These are phyloP conservation scores for Brachynemurus nebulosus DNA, from an alignment of 2,888 invertebrate species.

Conservation along the genomic window DNA sequence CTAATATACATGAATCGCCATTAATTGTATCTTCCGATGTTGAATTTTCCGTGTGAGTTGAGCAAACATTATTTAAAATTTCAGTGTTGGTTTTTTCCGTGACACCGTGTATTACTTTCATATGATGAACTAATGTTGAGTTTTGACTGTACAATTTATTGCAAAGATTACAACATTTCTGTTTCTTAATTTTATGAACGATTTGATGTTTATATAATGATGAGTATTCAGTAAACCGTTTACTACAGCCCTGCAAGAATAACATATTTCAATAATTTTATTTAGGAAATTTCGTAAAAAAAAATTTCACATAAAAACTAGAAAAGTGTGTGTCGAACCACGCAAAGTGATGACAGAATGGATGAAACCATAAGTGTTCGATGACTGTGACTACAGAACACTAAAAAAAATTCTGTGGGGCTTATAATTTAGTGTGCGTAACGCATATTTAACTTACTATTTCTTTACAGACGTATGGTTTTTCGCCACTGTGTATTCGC, in stretches of 20 bases:
- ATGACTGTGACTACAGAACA: neutral
- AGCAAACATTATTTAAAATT: no score
- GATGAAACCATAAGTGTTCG: neutral
- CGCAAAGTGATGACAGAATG: no score
- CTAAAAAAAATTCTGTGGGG: neutral
- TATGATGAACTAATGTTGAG: slow-evolving; percentile 45
- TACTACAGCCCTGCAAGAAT: slow-evolving; percentile 38
- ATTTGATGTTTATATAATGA: slow-evolving; percentile 52
- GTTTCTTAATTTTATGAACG: slow-evolving; percentile 44
- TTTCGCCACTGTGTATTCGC: slow-evolving; percentile 53
- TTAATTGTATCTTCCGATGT: no score
- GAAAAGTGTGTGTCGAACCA: neutral
- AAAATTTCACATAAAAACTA: neutral
- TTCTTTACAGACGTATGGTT: slow-evolving; percentile 47
- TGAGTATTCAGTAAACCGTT: slow-evolving; percentile 54
- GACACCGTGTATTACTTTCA: slow-evolving; percentile 39
- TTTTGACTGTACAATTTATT: slow-evolving; percentile 44
- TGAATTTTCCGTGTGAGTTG: no score
- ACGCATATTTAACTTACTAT: slow-evolving; percentile 24
- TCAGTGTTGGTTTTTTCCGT: no score
- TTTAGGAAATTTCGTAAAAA: neutral
- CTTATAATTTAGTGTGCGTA: no score
- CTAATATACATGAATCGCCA: no score
- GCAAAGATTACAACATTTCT: slow-evolving; percentile 43
- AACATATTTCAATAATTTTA: neutral